Conservation (phyloP, 2,113 vertebrate genomes). For the Paraplagusia blochii region DNA sequence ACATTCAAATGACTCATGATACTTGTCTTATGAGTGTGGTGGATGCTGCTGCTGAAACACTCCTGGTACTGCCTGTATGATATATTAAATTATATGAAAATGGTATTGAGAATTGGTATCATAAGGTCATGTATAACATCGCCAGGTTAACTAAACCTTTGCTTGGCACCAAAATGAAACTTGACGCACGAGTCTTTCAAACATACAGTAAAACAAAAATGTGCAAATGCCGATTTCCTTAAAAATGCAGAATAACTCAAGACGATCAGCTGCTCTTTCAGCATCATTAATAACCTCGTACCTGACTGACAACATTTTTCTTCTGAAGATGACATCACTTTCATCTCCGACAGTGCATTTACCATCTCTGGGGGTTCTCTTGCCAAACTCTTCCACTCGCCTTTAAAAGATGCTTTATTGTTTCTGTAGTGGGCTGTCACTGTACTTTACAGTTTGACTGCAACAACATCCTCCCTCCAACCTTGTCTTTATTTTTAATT, state of each 20-base stretch:
- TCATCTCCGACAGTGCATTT: slow-evolving; percentile 67
- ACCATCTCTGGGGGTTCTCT: slow-evolving; percentile 58
- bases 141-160: slow-evolving; percentile 46
- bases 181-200: slow-evolving; percentile 18
- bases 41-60: slow-evolving; percentile 14
- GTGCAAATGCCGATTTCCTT: slow-evolving; percentile 16
- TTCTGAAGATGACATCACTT: slow-evolving; percentile 68
- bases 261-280: slow-evolving; percentile 55
- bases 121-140: slow-evolving; percentile 39
- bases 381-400: slow-evolving; percentile 67
- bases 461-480: slow-evolving; percentile 4
- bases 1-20: neutral
- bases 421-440: slow-evolving; percentile 71
- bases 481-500: slow-evolving; percentile 66
- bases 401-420: slow-evolving; percentile 69
- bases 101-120: slow-evolving; percentile 52
- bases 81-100: slow-evolving; percentile 42
- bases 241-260: slow-evolving; percentile 34
- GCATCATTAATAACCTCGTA: slow-evolving; percentile 60
- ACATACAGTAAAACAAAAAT: slow-evolving; percentile 6
- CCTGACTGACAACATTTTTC: slow-evolving; percentile 59
- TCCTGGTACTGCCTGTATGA: slow-evolving; percentile 2
- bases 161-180: slow-evolving; percentile 51
- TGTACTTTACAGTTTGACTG: slow-evolving; percentile 61
- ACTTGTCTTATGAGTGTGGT: slow-evolving; percentile 25